These are phyloP conservation scores for Dermatophagoides farinae DNA, from an alignment of 1,140 invertebrate genomes.

Conservation along the genomic window DNA sequence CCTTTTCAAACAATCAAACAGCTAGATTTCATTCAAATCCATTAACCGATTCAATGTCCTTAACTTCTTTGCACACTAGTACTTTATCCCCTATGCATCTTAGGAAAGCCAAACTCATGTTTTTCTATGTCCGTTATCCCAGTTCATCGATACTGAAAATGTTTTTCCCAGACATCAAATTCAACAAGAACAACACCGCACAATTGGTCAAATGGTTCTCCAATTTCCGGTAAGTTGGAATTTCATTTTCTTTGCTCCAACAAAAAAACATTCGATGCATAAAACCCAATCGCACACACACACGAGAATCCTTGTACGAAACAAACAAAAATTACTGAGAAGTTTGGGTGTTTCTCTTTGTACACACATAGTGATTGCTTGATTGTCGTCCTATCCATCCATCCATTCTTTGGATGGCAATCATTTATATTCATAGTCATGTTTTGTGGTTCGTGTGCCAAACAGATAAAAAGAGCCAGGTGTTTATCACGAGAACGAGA, in stretches of 20 bases:
- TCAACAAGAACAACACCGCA: constrained; percentile 99
- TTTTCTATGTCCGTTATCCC: constrained; percentile 98
- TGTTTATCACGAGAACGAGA: background rate
- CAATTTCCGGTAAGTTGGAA: constrained; percentile 77
- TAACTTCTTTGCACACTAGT: constrained; percentile 33
- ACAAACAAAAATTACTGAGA: no score
- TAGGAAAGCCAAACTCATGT: constrained; percentile 99
- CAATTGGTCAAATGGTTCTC: constrained; percentile 99
- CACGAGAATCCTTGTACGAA: no score
- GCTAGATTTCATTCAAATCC: background rate
- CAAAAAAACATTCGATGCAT: no score
- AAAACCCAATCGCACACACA: no score
- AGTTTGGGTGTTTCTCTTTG: no score
- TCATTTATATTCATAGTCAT: no score
- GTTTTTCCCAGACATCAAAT: constrained; percentile 99
- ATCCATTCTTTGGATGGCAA: no score
- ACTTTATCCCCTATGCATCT: constrained; percentile 98
- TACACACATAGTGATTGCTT: no score
- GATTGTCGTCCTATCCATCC: no score
- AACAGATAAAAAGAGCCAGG: background rate
- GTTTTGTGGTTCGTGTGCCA: no score
- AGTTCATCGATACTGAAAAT: constrained; percentile 94
- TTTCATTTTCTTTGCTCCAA: background rate
- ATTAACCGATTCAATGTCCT: constrained; percentile 19
- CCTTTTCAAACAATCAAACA: constrained; percentile 23